Percentiles rank a stretch among this genome's conserved stretches.
phyloP scores from a whole-genome alignment of 2,888 invertebrate genomes.

The Oscheius sp. region DNA sequence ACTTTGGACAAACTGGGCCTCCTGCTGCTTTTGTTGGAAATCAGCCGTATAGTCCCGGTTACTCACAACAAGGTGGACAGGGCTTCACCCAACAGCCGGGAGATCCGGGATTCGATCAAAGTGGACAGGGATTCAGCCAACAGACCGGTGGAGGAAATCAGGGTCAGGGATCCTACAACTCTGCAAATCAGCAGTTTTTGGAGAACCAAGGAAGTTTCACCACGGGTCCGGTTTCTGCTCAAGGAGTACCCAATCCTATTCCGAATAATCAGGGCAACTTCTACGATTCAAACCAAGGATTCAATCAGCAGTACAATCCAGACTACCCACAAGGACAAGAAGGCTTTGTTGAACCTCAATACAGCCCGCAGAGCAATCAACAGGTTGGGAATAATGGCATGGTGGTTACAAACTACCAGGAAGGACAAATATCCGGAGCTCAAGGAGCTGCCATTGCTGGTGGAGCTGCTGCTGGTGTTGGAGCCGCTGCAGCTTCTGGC shows the following conservation, averaged over 20 bases:
- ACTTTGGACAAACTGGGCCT: conserved; percentile 9
- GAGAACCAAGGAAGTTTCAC: conserved; percentile 19
- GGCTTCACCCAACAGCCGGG: not conserved
- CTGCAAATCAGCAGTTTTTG: conserved; percentile 17
- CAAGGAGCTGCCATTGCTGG: conserved; percentile 14
- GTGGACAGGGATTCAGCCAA: too few relatives aligned
- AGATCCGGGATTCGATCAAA: too few relatives aligned
- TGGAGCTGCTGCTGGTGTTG: conserved; percentile 13
- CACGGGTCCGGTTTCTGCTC: conserved; percentile 6
- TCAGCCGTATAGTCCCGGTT: conserved; percentile 18
- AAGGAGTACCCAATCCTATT: conserved; percentile 15
- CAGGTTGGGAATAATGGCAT: conserved; percentile 26
- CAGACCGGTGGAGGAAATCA: not conserved
- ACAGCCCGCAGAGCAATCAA: not conserved
- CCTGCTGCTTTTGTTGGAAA: conserved; percentile 20
- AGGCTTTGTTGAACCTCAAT: not conserved
- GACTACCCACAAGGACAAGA: conserved; percentile 5
- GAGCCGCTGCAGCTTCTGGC: conserved; percentile 16
- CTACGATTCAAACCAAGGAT: conserved; percentile 20
- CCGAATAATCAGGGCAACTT: conserved; percentile 18
- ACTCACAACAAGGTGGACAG: not conserved
- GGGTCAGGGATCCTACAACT: conserved; percentile 21
- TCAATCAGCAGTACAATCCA: conserved; percentile 7
- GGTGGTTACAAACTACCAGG: not conserved
- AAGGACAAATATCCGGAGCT: not conserved